A percentile compares a stretch with the other conserved stretches of the same genome.
Conservation (phyloP, 2,113 vertebrate genomes). For the Rallus limicola region DNA sequence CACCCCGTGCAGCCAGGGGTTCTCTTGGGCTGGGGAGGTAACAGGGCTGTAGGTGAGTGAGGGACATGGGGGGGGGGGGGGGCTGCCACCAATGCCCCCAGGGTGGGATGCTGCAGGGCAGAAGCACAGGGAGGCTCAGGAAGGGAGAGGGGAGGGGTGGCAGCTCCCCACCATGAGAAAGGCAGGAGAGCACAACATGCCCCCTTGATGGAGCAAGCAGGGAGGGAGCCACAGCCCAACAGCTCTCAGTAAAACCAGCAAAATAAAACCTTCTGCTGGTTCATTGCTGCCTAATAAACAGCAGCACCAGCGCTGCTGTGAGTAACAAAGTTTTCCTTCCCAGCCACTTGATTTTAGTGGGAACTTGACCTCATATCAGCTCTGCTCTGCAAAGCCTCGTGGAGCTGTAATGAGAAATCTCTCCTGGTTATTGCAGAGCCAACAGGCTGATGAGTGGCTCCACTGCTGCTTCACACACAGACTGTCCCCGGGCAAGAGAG, state of each 20-base stretch:
- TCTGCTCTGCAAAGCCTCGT: background rate
- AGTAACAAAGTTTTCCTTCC: constrained; percentile 8
- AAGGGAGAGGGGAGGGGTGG: background rate
- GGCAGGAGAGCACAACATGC: background rate
- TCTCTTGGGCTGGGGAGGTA: background rate
- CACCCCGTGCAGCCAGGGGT: background rate
- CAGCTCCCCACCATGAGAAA: background rate
- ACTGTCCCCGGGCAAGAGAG: background rate
- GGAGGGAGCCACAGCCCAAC: background rate
- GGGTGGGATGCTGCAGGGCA: background rate
- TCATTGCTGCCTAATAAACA: background rate
- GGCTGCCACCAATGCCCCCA: accelerated
- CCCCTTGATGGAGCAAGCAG: accelerated
- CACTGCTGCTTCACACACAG: background rate
- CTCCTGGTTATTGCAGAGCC: background rate
- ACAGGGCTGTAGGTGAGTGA: accelerated
- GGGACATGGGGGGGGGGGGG: accelerated
- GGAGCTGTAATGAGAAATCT: background rate
- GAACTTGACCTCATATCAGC: background rate
- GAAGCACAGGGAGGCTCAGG: background rate
- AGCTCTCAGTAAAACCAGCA: background rate
- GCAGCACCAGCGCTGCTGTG: background rate
- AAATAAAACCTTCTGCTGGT: background rate
- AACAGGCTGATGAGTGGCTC: background rate
- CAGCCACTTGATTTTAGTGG: constrained; percentile 33